phyloP scores from a whole-genome alignment of 2,113 vertebrate species.

The Tenebrosternarchus preto region DNA sequence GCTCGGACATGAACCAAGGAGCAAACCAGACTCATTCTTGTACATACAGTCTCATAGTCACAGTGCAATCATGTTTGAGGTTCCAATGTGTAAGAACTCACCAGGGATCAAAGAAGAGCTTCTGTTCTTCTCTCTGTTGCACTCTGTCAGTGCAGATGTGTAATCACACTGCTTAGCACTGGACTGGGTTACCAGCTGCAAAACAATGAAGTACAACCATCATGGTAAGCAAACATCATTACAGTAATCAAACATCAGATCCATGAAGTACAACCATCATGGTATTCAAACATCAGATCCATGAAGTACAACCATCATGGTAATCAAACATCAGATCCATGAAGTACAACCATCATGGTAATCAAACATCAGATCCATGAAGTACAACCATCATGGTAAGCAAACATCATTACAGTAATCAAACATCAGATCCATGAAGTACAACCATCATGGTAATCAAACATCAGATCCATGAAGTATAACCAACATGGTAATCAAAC shows the following conservation, averaged over 20 bases:
- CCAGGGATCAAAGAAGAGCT: conserved; percentile 84
- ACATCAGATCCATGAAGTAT: conserved; percentile 45
- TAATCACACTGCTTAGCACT: conserved; percentile 81
- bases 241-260: conserved; percentile 35
- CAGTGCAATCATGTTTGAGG: neutral
- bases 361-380: conserved; percentile 48
- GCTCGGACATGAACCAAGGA: too few species aligned
- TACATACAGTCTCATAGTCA: neutral
- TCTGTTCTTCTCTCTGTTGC: conserved; percentile 87
- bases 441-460: neutral
- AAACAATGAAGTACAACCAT: conserved; percentile 38
- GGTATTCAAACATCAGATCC: conserved; percentile 36
- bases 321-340: conserved; percentile 46
- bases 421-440: conserved; percentile 47
- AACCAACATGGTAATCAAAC: neutral
- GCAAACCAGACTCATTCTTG: neutral
- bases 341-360: neutral
- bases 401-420: too few species aligned
- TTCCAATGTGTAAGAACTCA: conserved; percentile 61
- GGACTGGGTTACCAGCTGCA: conserved; percentile 83
- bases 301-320: conserved; percentile 8
- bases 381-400: neutral
- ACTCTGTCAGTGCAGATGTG: conserved; percentile 82
- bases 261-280: conserved; percentile 18
- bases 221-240: neutral